These are phyloP conservation scores for Amazona ochrocephala DNA, from an alignment of 2,797 vertebrate species.

Conservation along the genomic window DNA sequence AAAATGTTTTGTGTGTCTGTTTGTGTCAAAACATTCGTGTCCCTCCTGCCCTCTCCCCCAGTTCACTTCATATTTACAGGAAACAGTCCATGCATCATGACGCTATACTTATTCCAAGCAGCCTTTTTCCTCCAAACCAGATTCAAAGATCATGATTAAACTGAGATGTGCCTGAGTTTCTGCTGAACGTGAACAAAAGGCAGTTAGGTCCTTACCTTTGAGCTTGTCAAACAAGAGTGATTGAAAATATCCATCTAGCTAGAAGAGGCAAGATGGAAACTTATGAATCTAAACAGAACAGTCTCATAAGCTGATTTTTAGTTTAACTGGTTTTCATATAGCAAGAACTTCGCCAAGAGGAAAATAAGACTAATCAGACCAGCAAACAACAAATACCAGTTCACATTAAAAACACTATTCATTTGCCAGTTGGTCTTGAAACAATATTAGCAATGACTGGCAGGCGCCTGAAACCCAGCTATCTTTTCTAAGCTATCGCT, in stretches of 20 bases:
- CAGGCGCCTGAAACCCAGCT: not conserved
- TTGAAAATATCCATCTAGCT: not conserved
- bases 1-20: not conserved
- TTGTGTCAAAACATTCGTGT: conserved; percentile 24
- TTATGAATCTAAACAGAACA: not conserved
- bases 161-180: not conserved
- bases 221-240: not conserved
- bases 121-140: not conserved
- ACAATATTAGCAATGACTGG: not conserved
- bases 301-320: not conserved
- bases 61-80: not conserved
- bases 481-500: not conserved
- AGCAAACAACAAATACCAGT: not conserved
- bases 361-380: not conserved
- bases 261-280: not conserved
- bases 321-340: not conserved
- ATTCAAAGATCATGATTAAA: not conserved
- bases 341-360: not conserved
- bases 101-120: not conserved
- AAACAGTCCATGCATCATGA: rapidly evolving
- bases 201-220: not conserved
- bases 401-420: not conserved
- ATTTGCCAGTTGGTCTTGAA: not conserved
- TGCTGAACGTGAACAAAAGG: not conserved
- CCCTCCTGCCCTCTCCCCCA: not conserved